Base-by-base conservation (phyloP, 2,113 vertebrate species). In the Rhodinocichla rosea region DNA sequence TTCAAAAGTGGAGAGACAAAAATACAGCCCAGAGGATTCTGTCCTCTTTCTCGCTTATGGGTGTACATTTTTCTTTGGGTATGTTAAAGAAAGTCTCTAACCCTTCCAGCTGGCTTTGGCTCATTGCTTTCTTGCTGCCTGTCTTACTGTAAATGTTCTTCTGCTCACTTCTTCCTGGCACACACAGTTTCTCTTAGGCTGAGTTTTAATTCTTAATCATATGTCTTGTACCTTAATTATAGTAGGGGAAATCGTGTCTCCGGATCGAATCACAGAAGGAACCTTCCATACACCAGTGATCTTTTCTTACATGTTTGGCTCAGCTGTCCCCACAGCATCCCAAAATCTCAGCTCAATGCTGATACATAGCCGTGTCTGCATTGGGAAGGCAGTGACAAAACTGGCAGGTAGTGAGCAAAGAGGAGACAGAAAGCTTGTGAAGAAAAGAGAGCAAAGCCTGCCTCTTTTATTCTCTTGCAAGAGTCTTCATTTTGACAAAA, bases 171-270 rank as follows among this genome's bases (percentile, higher is more conserved):
- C 68, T 84, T 90, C 62, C 47, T 87, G 87, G 64, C 77, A 78
- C 53, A 89, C 10, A 2, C 44, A 44, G 21, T 79, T 90, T 74
- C 79, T 86, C 50, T 77, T 82, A 40, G 39, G 56, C 73, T 90
- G 71, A 76, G 47, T 83, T 96, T 93, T 94, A 87, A 71, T 75
- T 83, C 92, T 76, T 89, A 76, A 89, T 87, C 81, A 39, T 84
- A 75, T 75, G 56, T 79, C 60, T 93, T 37, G 30, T 94, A 74
- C 49, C 65, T 78, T 70, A 90, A 71, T 92, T 95, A 79, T 32
- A 87, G 65, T 19, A 60, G 35, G 15, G 60, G 67, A 90, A 78
- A 88, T 68, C 3, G 2, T 30, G 6, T 81, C 57, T 82, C 62
- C 49, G 62, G 64, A 81, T 64, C 7, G 0, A 83, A 30, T 44